Evolutionary conservation across 2,888 invertebrate genomes (phyloP), one percentile per base, ranked within the genome.

Genomic region (Stramonita haemastoma): DNA sequence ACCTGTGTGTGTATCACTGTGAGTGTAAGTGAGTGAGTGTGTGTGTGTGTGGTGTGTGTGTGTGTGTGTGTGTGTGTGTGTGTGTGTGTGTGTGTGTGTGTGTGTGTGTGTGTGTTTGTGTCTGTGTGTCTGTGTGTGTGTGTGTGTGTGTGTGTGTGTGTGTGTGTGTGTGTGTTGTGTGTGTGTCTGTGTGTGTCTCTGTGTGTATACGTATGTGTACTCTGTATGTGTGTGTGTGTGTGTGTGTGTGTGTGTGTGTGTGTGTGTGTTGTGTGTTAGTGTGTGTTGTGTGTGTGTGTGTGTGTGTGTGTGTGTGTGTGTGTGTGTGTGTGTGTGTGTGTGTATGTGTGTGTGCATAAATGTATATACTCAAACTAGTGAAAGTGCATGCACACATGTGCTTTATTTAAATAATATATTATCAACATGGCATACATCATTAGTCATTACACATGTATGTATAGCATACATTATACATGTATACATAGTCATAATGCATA

Each of bases 11-110:
- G 2, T 34, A 4, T 15, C 32, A 17, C 11, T 19, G 15, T 77
- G 11, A 15, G 77, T 77, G 77, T 4, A 32, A 32, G 77, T n/a
- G n/a, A n/a, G n/a, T n/a, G n/a, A n/a, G n/a, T n/a, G n/a, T n/a
- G n/a, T n/a, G n/a, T n/a, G n/a, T 34, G 77, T 34, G 77, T 34
- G n/a, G 77, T 32, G 77, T 77, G 77, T 77, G 77, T 77, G 77
- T 32, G 32, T 77, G 32, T 32, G 32, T 77, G 77, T 77, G 77
- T 77, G 77, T 77, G 77, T 77, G 77, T 77, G 77, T 77, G 77
- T 77, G 77, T 77, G 77, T 77, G 77, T 77, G 77, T 77, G 77
- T 77, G 77, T 77, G 77, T 77, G 77, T 77, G 77, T 77, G 77
- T 77, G 77, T 77, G 77, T 77, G 77, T 77, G 77, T 77, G n/a